These are phyloP conservation scores for Protobothrops flavoviridis DNA, from an alignment of 2,113 vertebrate genomes.

Conservation along the genomic window DNA sequence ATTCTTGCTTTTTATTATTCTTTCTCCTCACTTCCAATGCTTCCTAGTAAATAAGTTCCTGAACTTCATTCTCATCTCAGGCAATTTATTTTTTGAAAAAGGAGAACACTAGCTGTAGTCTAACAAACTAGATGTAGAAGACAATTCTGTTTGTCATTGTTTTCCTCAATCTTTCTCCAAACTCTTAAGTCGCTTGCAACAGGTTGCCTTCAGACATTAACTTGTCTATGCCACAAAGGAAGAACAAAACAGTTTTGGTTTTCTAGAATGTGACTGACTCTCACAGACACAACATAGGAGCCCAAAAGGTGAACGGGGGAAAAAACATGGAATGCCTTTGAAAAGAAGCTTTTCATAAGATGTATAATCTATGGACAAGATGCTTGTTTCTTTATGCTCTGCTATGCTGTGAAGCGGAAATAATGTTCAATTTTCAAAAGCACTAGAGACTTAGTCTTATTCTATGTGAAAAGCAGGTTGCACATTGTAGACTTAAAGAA, in stretches of 20 bases:
- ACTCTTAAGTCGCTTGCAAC: neutral
- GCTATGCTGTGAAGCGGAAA: too few relatives aligned
- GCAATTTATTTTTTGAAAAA: neutral
- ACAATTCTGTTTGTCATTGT: neutral
- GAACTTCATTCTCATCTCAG: neutral
- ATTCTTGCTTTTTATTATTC: neutral
- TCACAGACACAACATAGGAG: neutral
- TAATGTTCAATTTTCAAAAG: neutral
- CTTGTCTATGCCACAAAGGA: neutral
- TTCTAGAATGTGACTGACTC: neutral
- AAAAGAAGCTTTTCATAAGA: neutral
- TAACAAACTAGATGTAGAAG: neutral
- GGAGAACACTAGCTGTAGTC: neutral
- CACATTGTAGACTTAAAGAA: neutral
- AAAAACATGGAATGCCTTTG: neutral
- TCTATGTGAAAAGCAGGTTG: neutral
- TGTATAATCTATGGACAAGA: neutral
- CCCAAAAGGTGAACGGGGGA: neutral
- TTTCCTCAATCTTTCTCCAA: neutral
- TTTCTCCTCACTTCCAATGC: neutral
- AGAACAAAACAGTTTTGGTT: neutral
- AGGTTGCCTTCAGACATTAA: neutral
- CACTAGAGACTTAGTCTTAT: neutral
- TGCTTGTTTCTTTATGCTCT: neutral
- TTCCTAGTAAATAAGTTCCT: neutral